These are phyloP conservation scores for Ruditapes philippinarum DNA, from an alignment of 1,140 invertebrate species.

Conservation along the genomic window DNA sequence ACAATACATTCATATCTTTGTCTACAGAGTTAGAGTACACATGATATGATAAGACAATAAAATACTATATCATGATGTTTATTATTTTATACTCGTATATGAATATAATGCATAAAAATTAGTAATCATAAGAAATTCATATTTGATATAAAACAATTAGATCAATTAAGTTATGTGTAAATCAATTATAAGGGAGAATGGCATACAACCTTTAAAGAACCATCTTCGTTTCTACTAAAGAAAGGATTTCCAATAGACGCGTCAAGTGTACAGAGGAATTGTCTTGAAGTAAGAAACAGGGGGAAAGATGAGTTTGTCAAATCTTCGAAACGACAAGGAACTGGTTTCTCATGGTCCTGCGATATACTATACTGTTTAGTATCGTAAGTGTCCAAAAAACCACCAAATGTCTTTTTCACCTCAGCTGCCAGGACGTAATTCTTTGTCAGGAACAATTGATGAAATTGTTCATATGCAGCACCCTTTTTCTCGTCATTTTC, in stretches of 20 bases:
- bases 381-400: slow-evolving; percentile 65
- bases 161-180: not conserved
- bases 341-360: slow-evolving; percentile 30
- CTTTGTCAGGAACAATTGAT: slow-evolving; percentile 84
- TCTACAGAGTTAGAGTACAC: too few species aligned
- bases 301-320: slow-evolving; percentile 61
- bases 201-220: slow-evolving; percentile 62
- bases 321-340: slow-evolving; percentile 62
- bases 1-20: too few species aligned
- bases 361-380: not conserved
- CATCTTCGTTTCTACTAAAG: slow-evolving; percentile 71
- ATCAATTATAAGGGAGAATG: not conserved
- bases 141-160: not conserved
- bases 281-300: slow-evolving; percentile 71
- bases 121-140: too few species aligned
- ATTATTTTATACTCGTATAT: too few species aligned
- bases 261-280: slow-evolving; percentile 70
- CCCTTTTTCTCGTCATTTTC: not conserved
- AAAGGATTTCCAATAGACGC: slow-evolving; percentile 60
- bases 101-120: too few species aligned
- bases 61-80: too few species aligned
- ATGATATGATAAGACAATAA: too few species aligned
- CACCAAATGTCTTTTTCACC: slow-evolving; percentile 82
- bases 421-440: slow-evolving; percentile 82
- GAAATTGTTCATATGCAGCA: slow-evolving; percentile 73